phyloP scores from a whole-genome alignment of 2,888 invertebrate genomes.

The Callosobruchus maculatus region DNA sequence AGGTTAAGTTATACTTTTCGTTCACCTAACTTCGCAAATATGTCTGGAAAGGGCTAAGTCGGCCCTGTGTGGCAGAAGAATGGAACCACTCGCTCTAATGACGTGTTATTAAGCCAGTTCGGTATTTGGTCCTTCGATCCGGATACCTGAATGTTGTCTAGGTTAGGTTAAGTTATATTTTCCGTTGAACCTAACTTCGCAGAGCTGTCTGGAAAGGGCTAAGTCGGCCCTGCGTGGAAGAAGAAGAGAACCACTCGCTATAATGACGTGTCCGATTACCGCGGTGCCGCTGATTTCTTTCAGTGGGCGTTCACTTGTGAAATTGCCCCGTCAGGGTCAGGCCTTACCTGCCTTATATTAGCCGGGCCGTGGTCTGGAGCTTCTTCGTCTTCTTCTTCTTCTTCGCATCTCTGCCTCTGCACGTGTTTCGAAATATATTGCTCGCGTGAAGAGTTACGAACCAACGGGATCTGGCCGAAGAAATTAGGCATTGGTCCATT shows the following conservation, averaged over 20 bases:
- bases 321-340: constrained; percentile 42
- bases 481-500: neutral
- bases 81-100: no score
- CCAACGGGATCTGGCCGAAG: neutral
- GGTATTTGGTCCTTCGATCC: no score
- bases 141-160: no score
- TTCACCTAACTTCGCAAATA: no score
- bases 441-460: neutral
- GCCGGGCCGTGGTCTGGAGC: constrained; percentile 16
- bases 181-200: no score
- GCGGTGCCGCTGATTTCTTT: constrained; percentile 33
- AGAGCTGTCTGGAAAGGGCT: neutral
- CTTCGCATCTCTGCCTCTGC: constrained; percentile 3
- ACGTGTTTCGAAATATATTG: constrained; percentile 10
- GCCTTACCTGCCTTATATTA: constrained; percentile 35
- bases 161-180: no score
- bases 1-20: no score
- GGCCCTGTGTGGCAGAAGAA: no score
- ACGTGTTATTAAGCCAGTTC: no score
- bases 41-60: no score
- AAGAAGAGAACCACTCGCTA: constrained; percentile 17
- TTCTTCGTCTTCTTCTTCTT: constrained; percentile 10
- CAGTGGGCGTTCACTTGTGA: constrained; percentile 42
- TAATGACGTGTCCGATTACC: constrained; percentile 40
- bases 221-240: neutral